Conservation (phyloP, 2,113 vertebrate genomes). For the Microcebus ravelobensis region DNA sequence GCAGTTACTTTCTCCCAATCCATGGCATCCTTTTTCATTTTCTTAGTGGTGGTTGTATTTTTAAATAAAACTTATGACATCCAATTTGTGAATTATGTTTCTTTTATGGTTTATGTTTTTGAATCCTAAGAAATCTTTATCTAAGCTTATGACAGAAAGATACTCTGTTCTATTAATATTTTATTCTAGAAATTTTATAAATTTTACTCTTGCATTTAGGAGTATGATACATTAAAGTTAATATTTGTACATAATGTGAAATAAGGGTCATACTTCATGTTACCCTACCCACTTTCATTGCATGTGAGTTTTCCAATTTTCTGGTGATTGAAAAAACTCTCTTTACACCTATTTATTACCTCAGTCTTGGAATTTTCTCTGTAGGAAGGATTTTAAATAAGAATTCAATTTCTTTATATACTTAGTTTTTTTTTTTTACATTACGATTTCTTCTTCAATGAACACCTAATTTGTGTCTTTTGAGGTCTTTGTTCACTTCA, state of each 20-base stretch:
- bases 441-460: neutral
- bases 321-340: neutral
- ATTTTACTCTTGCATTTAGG: neutral
- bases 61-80: neutral
- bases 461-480: neutral
- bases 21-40: neutral
- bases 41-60: neutral
- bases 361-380: neutral
- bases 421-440: neutral
- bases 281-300: neutral
- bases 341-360: neutral
- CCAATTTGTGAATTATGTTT: neutral
- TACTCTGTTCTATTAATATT: neutral
- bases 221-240: neutral
- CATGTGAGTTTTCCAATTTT: neutral
- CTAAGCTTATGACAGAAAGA: neutral
- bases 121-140: neutral
- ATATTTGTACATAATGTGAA: neutral
- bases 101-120: neutral
- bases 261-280: neutral
- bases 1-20: neutral
- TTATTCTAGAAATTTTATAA: neutral
- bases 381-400: neutral
- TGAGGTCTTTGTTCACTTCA: neutral
- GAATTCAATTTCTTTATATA: neutral